Base-by-base conservation (phyloP, 2,888 invertebrate genomes). In the Ectemnius lituratus region DNA sequence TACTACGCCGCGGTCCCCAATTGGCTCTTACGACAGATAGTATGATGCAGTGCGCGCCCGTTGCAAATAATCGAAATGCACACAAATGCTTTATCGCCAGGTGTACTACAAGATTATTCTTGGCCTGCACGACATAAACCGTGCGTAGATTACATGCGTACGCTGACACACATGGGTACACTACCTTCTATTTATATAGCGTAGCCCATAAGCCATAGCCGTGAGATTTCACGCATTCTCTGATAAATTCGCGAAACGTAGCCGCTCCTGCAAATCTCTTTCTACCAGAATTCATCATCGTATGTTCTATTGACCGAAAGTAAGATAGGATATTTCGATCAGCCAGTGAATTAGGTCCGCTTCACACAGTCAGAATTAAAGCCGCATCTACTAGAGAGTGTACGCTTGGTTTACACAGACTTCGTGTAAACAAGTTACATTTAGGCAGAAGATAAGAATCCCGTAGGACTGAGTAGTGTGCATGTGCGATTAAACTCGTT, bases 21-120 rank as follows among this genome's bases (percentile, higher is more conserved):
- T 74, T 78, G 75, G 72, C 47, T 57, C 37, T 37, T 11, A 60
- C 27, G 52, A 27, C 46, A 69, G 75, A 76, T 75, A 78, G 62
- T 56, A 68, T 11, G 37, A 73, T 73, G 82, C 82, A 83, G 70
- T 84, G 77, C 37, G 37, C 37, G 37, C 76, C 75, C 76, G 75
- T 84, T 66, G 74, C 73, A 72, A 76, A 84, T 84, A 82, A 84
- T 83, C 82, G 82, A 84, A 82, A 73, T 76, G 76, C 82, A 67
- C 74, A 66, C 76, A 70, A 65, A 72, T 75, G 68, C 60, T 77
- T 82, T 84, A 81, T 84, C 76, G 69, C 77, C 79, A 73, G 73
- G 76, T 82, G 76, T 83, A 81, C 65, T 63, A 59, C 72, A 67
- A 63, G 64, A 74, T 72, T 82, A 79, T 79, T 79, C 76, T 56